Conservation (phyloP, 2,113 vertebrate species). For the Tachysurus vachellii region DNA sequence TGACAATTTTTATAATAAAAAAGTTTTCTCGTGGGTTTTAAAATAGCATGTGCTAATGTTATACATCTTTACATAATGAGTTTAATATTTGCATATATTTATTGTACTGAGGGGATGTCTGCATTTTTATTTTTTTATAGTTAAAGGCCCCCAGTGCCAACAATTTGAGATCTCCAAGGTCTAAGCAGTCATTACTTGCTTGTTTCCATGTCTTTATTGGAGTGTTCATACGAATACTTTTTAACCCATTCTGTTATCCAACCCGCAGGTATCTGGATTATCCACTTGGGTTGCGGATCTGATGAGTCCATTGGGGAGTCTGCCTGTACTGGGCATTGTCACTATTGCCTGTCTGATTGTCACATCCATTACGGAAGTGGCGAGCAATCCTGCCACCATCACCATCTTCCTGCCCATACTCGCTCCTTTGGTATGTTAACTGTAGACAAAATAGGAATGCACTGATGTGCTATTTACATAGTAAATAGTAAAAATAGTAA, state of each 20-base stretch:
- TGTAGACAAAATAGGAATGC: background rate
- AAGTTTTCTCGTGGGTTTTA: background rate
- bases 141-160: background rate
- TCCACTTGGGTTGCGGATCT: constrained; percentile 80
- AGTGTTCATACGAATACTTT: background rate
- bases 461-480: background rate
- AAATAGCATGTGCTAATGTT: background rate
- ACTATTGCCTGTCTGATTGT: constrained; percentile 84
- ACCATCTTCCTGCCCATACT: constrained; percentile 91
- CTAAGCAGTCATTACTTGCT: background rate
- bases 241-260: background rate
- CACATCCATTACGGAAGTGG: constrained; percentile 88
- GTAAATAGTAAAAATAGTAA: too few species aligned
- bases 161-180: background rate
- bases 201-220: constrained; percentile 5
- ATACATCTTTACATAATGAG: background rate
- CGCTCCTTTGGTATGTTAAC: constrained; percentile 81
- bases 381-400: constrained; percentile 91
- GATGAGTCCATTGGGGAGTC: constrained; percentile 81
- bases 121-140: background rate
- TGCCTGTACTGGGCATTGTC: constrained; percentile 78
- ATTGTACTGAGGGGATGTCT: background rate
- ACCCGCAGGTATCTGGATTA: constrained; percentile 45
- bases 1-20: background rate
- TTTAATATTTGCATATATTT: background rate